Percentiles rank a stretch among this genome's conserved stretches.
Evolutionary conservation across 2,888 invertebrate genomes (phyloP).

Genomic region (Plebejus argus): DNA sequence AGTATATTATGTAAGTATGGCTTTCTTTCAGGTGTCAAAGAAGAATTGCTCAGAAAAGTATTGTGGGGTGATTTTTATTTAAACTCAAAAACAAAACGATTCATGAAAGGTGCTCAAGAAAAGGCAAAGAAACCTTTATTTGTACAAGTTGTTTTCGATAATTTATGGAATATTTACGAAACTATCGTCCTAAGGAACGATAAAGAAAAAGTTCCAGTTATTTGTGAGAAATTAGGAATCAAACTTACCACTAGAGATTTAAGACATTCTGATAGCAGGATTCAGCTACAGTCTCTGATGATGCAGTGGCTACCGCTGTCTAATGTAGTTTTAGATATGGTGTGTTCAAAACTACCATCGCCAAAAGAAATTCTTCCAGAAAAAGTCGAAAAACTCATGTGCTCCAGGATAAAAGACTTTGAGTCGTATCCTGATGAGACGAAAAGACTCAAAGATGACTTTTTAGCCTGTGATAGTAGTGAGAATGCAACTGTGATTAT

Average conservation of each 20-base stretch:
- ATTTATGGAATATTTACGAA: slow-evolving; percentile 94
- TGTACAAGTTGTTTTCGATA: slow-evolving; percentile 94
- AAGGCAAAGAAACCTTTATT: slow-evolving; percentile 96
- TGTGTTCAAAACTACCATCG: slow-evolving; percentile 89
- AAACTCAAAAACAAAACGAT: slow-evolving; percentile 90
- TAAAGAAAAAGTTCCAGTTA: slow-evolving; percentile 84
- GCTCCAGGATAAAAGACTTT: slow-evolving; percentile 85
- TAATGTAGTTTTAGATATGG: slow-evolving; percentile 89
- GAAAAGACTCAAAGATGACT: slow-evolving; percentile 85
- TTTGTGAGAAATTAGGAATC: slow-evolving; percentile 89
- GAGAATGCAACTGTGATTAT: slow-evolving; percentile 85
- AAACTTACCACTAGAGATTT: slow-evolving; percentile 88
- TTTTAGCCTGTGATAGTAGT: slow-evolving; percentile 84
- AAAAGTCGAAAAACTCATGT: slow-evolving; percentile 91
- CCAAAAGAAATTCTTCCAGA: slow-evolving; percentile 88
- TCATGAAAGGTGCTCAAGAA: slow-evolving; percentile 93
- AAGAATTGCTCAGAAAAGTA: slow-evolving; percentile 86
- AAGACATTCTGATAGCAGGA: slow-evolving; percentile 87
- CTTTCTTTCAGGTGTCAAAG: slow-evolving; percentile 81
- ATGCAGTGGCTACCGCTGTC: slow-evolving; percentile 96
- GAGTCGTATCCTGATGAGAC: slow-evolving; percentile 85
- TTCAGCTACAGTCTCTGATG: slow-evolving; percentile 90
- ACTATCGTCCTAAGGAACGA: slow-evolving; percentile 88
- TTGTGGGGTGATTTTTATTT: slow-evolving; percentile 98
- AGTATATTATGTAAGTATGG: neutral